A percentile compares a stretch with the other conserved stretches of the same genome.
These are phyloP conservation scores for Perodicticus potto DNA, from an alignment of 2,797 vertebrate species.

Conservation along the genomic window DNA sequence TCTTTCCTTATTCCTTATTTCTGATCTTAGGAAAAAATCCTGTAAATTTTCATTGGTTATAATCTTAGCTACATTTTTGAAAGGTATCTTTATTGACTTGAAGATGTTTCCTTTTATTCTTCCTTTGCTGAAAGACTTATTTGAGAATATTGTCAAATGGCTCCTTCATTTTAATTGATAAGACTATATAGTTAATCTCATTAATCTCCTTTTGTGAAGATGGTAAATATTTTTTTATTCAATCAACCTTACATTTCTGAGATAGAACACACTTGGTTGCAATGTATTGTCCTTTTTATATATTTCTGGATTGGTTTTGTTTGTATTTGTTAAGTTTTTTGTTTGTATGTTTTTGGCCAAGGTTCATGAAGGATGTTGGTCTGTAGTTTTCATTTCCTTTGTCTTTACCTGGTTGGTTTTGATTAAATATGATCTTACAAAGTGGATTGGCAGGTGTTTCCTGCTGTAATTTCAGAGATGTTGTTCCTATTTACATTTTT, in stretches of 20 bases:
- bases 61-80: not conserved
- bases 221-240: not conserved
- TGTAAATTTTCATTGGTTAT: not conserved
- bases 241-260: not conserved
- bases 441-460: not conserved
- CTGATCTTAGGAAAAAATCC: not conserved
- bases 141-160: not conserved
- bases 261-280: not conserved
- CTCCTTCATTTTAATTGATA: not conserved
- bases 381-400: not conserved
- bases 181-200: not conserved
- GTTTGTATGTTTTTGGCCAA: not conserved
- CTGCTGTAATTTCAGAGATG: not conserved
- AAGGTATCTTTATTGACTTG: not conserved
- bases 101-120: conserved; percentile 7
- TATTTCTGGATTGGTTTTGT: not conserved
- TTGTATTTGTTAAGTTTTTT: not conserved
- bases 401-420: not conserved
- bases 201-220: not conserved
- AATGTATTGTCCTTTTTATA: not conserved
- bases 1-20: not conserved
- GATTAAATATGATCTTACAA: not conserved
- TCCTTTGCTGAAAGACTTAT: not conserved
- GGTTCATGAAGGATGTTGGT: not conserved
- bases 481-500: not conserved